phyloP scores from a whole-genome alignment of 2,113 vertebrate species.

The Lonchura striata region DNA sequence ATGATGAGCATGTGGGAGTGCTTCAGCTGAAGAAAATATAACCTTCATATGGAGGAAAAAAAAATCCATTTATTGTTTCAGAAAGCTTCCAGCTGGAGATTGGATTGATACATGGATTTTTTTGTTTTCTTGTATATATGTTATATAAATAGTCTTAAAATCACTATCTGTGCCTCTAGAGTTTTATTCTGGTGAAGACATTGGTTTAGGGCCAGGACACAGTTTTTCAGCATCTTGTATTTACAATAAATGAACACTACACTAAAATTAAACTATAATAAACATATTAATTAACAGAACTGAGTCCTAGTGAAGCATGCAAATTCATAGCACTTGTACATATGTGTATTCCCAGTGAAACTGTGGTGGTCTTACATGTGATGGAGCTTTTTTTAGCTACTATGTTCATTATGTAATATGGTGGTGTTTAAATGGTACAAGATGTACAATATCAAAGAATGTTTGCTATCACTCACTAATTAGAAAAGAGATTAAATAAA shows the following conservation, averaged over 20 bases:
- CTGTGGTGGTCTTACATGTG: not conserved
- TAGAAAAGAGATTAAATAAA: not conserved
- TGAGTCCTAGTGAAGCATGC: not conserved
- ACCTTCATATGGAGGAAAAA: not conserved
- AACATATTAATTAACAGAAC: not conserved
- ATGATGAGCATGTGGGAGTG: not conserved
- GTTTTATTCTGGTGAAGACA: not conserved
- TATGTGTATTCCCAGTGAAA: not conserved
- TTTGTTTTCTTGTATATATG: not conserved
- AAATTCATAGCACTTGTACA: not conserved
- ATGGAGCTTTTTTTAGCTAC: not conserved
- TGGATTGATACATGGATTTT: not conserved
- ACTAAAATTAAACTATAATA: not conserved
- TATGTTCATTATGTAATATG: not conserved
- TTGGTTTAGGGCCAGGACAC: not conserved
- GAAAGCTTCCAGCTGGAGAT: not conserved
- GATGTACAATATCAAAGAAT: not conserved
- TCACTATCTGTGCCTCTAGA: not conserved
- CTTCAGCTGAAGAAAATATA: not conserved
- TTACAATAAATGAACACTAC: not conserved
- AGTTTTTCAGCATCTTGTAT: not conserved
- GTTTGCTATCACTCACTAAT: not conserved
- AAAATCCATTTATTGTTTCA: not conserved
- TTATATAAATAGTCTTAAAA: not conserved
- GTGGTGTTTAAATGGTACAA: not conserved